Base-by-base conservation (phyloP, 2,113 vertebrate species). In the Dicaeum eximium region DNA sequence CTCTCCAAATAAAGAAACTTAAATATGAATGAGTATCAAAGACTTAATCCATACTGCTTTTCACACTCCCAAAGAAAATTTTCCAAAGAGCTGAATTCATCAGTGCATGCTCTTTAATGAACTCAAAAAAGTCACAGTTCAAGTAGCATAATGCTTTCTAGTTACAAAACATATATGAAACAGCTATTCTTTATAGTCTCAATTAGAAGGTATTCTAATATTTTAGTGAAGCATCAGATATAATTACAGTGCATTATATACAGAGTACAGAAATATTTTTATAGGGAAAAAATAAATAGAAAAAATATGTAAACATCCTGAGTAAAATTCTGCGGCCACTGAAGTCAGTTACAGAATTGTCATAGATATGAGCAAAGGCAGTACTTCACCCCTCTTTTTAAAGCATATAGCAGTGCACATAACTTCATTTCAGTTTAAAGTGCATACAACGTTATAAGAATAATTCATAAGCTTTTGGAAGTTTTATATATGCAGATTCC, bases 231-330 rank as follows among this genome's bases (percentile, higher is more conserved):
- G 42, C 77, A 80, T 72, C 61, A 73, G 60, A 70, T 92, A 73
- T 89, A 84, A 84, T 65, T 89, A 96, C 69, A 95, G 81, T 90
- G 69, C 77, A 90, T 77, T 93, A 94, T 89, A 96, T 95, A 95
- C 83, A 97, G 64, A 92, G 40, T 95, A 93, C 86, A 92, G 94
- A 93, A 96, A 90, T 95, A 95, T 74, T 80, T 92, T 86, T 78
- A 65, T 62, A 92, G 88, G 80, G 91, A 85, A 97, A 92, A 92
- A 97, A 97, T 96, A 96, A 97, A 96, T 96, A 96, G 74, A 83
- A 96, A 95, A 91, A 73, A 28, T 92, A 81, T 66, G 92, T 96
- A 96, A 97, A 96, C 71, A 93, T 90, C 82, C 80, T 16, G 57
- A 94, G 88, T 72, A 80, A 92, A 93, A 94, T 74, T 77, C 88